These are phyloP conservation scores for Esox lucius DNA, from an alignment of 2,797 vertebrate genomes.

Conservation along the genomic window DNA sequence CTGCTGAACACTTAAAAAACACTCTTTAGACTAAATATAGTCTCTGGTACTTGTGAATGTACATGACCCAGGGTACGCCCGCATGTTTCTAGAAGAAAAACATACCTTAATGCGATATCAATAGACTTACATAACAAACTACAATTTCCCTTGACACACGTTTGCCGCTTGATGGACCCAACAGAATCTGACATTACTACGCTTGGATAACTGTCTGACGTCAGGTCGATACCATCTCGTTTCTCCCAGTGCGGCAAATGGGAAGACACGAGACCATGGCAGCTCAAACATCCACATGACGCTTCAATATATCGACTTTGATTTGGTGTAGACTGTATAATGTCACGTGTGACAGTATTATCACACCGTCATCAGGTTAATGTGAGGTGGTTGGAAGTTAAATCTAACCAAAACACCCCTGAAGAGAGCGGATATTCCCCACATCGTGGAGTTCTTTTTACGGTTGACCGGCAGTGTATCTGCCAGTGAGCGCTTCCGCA, in stretches of 20 bases:
- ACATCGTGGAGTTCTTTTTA: background rate
- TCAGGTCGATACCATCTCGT: constrained; percentile 53
- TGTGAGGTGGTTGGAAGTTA: background rate
- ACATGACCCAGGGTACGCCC: too few relatives aligned
- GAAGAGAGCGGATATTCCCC: background rate
- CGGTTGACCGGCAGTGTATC: constrained; percentile 9
- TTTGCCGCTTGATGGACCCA: background rate
- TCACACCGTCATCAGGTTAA: background rate
- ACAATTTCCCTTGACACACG: background rate
- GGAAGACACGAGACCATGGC: background rate
- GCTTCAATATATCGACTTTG: accelerated
- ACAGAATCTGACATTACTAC: background rate
- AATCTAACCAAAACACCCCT: constrained; percentile 9
- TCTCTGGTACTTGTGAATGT: too few relatives aligned
- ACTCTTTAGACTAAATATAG: too few relatives aligned
- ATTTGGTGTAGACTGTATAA: accelerated
- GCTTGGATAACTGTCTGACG: constrained; percentile 26
- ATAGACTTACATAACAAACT: too few relatives aligned
- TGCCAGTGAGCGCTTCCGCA: constrained; percentile 57
- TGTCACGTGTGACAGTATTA: background rate
- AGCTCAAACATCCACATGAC: background rate
- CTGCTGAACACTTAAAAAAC: background rate
- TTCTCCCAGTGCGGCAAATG: background rate
- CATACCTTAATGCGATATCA: too few relatives aligned
- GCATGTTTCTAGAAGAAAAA: too few relatives aligned